phyloP scores from a whole-genome alignment of 2,888 invertebrate genomes.

The Lithosia quadra region DNA sequence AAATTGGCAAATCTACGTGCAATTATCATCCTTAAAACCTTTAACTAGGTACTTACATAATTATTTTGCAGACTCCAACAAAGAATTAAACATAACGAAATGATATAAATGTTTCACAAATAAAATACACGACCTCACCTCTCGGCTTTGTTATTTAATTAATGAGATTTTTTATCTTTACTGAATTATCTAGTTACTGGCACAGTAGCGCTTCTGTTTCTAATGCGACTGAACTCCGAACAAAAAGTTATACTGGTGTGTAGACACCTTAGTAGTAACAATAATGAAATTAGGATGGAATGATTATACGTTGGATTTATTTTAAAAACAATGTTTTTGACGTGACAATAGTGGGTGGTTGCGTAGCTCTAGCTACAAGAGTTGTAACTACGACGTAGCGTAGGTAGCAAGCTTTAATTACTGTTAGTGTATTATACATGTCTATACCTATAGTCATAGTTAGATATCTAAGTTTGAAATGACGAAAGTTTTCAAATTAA shows the following conservation, averaged over 20 bases:
- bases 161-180: slow-evolving; percentile 25
- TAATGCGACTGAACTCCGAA: slow-evolving; percentile 16
- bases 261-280: not conserved
- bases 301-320: not conserved
- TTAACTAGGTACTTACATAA: not conserved
- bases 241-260: slow-evolving; percentile 2
- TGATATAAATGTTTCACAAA: slow-evolving; percentile 14
- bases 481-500: slow-evolving; percentile 19
- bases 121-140: slow-evolving; percentile 18
- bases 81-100: slow-evolving; percentile 1
- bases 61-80: not conserved
- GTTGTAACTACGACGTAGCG: not conserved
- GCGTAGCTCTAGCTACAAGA: not conserved
- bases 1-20: not conserved
- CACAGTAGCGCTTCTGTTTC: slow-evolving; percentile 19
- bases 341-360: not conserved
- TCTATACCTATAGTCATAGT: not conserved
- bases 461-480: slow-evolving; percentile 23
- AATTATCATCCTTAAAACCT: not conserved
- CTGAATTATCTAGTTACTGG: slow-evolving; percentile 15
- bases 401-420: not conserved
- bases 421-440: not conserved
- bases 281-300: slow-evolving; percentile 4
- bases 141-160: slow-evolving; percentile 20
- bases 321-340: not conserved